phyloP scores from a whole-genome alignment of 2,113 vertebrate genomes.

The Hucho hucho region DNA sequence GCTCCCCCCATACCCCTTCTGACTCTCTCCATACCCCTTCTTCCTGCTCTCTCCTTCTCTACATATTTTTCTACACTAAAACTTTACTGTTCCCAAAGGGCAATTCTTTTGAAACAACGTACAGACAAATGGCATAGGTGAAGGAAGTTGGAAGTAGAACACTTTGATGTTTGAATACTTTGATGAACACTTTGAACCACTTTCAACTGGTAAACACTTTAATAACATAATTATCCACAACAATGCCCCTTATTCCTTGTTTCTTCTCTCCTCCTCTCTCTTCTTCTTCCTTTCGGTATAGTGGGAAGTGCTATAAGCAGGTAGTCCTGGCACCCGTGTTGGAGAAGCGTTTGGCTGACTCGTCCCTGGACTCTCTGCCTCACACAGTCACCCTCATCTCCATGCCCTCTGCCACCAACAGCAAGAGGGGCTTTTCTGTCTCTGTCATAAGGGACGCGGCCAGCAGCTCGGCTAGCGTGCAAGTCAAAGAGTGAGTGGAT shows the following conservation, averaged over 20 bases:
- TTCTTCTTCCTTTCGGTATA: conserved; percentile 75
- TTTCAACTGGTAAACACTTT: neutral
- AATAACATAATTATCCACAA: neutral
- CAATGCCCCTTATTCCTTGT: neutral
- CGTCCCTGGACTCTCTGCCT: conserved; percentile 83
- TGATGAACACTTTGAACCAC: no score
- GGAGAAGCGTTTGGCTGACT: conserved; percentile 87
- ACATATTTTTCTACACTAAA: neutral
- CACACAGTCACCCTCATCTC: conserved; percentile 92
- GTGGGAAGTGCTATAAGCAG: conserved; percentile 94
- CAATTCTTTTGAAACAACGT: no score
- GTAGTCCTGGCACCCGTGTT: conserved; percentile 90
- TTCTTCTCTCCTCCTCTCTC: conserved; percentile 63
- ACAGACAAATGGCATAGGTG: no score
- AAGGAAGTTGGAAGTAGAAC: no score
- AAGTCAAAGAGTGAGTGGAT: conserved; percentile 92
- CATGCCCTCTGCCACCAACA: conserved; percentile 87
- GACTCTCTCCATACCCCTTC: neutral
- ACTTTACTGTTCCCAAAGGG: no score
- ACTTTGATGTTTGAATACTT: no score
- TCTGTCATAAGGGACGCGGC: conserved; percentile 80
- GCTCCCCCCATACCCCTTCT: no score
- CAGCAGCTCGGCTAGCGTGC: conserved; percentile 81
- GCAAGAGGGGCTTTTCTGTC: conserved; percentile 88
- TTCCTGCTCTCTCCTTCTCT: neutral